Conservation (phyloP, 1,140 invertebrate genomes). For the Drosophila bocqueti region DNA sequence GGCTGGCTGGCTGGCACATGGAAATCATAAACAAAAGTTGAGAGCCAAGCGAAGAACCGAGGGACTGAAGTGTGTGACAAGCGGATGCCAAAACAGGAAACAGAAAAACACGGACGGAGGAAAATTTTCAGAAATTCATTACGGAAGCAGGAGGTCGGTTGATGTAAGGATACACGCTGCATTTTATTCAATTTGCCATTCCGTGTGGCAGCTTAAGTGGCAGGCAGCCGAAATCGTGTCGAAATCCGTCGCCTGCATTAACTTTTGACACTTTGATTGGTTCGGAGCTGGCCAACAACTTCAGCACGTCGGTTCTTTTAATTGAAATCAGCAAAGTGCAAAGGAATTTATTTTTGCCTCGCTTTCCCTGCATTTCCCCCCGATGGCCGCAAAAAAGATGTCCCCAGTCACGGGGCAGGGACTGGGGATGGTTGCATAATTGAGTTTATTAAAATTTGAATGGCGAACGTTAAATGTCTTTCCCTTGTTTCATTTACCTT, state of each 20-base stretch:
- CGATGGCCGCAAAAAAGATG: constrained; percentile 6
- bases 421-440: constrained; percentile 57
- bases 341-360: constrained; percentile 26
- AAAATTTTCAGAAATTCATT: constrained; percentile 72
- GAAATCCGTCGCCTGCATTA: constrained; percentile 67
- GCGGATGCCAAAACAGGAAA: constrained; percentile 76
- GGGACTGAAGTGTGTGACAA: constrained; percentile 60
- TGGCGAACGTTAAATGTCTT: constrained; percentile 70
- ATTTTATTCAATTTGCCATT: constrained; percentile 56
- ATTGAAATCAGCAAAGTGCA: constrained; percentile 46
- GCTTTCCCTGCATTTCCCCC: background rate
- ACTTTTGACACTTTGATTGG: constrained; percentile 77
- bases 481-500: constrained; percentile 70
- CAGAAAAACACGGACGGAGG: constrained; percentile 45
- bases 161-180: constrained; percentile 12
- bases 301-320: constrained; percentile 40
- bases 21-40: constrained; percentile 65
- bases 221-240: constrained; percentile 33
- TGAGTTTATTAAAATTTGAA: constrained; percentile 68
- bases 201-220: constrained; percentile 66
- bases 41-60: background rate
- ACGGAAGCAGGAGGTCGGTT: constrained; percentile 32
- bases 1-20: constrained; percentile 48
- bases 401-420: background rate
- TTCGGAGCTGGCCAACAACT: constrained; percentile 1